phyloP scores from a whole-genome alignment of 2,797 vertebrate species.

The Sus cebifrons region DNA sequence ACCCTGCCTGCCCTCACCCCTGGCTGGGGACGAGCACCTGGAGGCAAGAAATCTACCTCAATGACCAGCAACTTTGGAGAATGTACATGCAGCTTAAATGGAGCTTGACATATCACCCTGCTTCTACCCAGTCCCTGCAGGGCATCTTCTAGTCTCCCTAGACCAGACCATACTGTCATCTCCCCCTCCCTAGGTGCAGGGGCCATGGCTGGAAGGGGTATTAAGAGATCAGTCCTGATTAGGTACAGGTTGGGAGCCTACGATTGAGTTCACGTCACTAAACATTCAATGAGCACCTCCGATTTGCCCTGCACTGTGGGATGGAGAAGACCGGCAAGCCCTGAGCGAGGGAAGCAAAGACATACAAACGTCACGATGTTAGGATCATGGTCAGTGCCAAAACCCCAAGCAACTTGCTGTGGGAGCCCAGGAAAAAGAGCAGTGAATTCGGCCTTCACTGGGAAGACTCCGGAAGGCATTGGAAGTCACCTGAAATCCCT shows the following conservation, averaged over 20 bases:
- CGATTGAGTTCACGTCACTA: background rate
- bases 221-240: background rate
- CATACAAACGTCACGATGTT: background rate
- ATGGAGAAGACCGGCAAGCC: background rate
- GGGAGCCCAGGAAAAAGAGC: too few species aligned
- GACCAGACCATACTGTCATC: background rate
- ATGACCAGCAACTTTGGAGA: background rate
- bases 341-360: background rate
- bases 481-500: too few species aligned
- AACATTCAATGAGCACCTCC: background rate
- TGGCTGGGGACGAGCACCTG: background rate
- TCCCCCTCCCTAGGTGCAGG: too few species aligned
- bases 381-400: background rate
- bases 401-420: background rate
- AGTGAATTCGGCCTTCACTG: rapidly evolving
- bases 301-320: background rate
- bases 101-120: background rate
- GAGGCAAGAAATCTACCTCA: background rate
- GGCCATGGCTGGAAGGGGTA: background rate
- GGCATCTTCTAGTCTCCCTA: background rate
- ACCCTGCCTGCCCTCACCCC: background rate
- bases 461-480: too few species aligned
- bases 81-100: background rate
- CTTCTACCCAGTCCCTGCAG: background rate
- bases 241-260: background rate